Base-by-base conservation (phyloP, 2,888 invertebrate genomes). In the Vesta saturnalis region DNA sequence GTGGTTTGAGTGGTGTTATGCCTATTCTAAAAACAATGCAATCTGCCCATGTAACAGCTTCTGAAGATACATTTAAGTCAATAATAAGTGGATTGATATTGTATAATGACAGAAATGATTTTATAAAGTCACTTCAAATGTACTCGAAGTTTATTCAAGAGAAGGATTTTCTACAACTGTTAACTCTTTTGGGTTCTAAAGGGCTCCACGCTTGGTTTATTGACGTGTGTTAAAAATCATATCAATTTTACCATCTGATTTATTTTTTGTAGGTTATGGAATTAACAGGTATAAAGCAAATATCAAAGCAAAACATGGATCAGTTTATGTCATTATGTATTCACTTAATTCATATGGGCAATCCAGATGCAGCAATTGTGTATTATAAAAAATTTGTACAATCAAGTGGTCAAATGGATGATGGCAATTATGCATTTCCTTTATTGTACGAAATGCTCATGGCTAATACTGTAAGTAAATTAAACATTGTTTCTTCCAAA, bases 391-490 rank as follows among this genome's bases (percentile, higher is more conserved):
- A 35, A 15, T 63, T 67, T 30, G 84, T 86, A 71, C 83, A 82
- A 70, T 74, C 85, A 46, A 62, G 58, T 3, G 61, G 61, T 54
- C 57, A 60, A 19, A 87, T 88, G 73, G 81, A 83, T 47, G 59
- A 59, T 1, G 88, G 87, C 1, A 81, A 87, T 55, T 89, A 87
- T 71, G 89, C 87, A 0, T 79, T 85, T 4, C 85, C 86, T 64
- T 79, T 90, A 19, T 82, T 91, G 1, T 82, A 86, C 23, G 88
- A 89, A 75, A 86, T 89, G 76, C 86, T 90, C 10, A 87, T 85
- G 46, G 85, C 86, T 54, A 81, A 85, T 5, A 80, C 83, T 76
- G 85, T 86, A 81, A 81, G 82, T 2, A 43, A 43, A 80, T 60
- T 6, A 30, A 30, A 30, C 5, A 30, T 30, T 30, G 30, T 30